Evolutionary conservation across 2,797 vertebrate genomes (phyloP).

Genomic region (Lithobates sylvaticus): DNA sequence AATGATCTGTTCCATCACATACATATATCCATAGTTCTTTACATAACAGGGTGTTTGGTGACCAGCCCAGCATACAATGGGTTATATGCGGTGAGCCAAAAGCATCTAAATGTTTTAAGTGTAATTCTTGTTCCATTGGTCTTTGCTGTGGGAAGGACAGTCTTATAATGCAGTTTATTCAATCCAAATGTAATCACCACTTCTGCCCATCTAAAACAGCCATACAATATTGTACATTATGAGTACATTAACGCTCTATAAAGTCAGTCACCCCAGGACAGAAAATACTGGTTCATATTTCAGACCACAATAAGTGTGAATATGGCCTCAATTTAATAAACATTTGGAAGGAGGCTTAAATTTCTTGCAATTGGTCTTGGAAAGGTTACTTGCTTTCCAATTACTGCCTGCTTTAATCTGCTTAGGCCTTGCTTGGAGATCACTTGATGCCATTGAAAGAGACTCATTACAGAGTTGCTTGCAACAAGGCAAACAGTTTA

Average conservation of each 20-base stretch:
- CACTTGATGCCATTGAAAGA: constrained; percentile 61
- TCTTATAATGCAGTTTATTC: constrained; percentile 89
- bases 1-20: no score
- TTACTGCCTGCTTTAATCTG: constrained; percentile 93
- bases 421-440: constrained; percentile 77
- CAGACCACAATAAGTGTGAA: constrained; percentile 91
- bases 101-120: constrained; percentile 78
- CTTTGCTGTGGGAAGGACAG: constrained; percentile 83
- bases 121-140: constrained; percentile 84
- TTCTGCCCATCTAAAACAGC: constrained; percentile 92
- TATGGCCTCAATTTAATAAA: constrained; percentile 97
- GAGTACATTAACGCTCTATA: constrained; percentile 88
- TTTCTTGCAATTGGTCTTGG: constrained; percentile 90
- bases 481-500: constrained; percentile 89
- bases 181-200: constrained; percentile 94
- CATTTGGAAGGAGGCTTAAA: constrained; percentile 93
- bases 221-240: constrained; percentile 89
- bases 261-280: constrained; percentile 93
- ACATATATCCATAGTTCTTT: no score
- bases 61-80: constrained; percentile 19
- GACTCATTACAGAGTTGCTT: constrained; percentile 60
- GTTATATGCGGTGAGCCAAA: constrained; percentile 63
- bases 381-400: constrained; percentile 89
- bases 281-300: constrained; percentile 95
- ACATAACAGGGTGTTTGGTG: neutral